Conservation (phyloP, 2,888 invertebrate species). For the Leptopterna dolabrata region DNA sequence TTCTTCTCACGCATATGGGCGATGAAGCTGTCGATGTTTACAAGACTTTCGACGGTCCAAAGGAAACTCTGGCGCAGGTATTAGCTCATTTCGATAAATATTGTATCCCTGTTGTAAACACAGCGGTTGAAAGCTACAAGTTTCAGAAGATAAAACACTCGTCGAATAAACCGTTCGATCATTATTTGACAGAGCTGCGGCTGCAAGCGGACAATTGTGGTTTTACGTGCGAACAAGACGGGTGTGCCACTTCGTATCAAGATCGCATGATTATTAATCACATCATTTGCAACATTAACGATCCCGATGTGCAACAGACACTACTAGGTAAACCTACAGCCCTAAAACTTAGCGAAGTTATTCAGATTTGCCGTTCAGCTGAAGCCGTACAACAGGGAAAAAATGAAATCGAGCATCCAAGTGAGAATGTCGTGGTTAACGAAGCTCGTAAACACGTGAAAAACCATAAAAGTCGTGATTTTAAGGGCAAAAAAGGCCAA, state of each 20-base stretch:
- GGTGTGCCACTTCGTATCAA: neutral
- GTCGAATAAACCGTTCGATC: neutral
- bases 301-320: neutral
- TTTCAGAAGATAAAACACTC: neutral
- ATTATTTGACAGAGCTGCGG: neutral
- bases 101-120: neutral
- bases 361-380: neutral
- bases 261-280: conserved; percentile 7
- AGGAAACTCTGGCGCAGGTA: neutral
- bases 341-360: neutral
- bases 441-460: neutral
- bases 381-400: neutral
- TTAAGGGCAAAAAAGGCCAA: neutral
- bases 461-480: neutral
- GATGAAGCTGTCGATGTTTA: neutral
- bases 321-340: neutral
- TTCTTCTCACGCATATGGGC: neutral
- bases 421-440: neutral
- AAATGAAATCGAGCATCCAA: neutral
- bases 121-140: neutral
- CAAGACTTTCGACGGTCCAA: neutral
- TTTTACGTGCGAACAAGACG: neutral
- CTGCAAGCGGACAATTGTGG: neutral
- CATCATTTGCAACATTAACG: too few relatives aligned
- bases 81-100: neutral